Evolutionary conservation across 1,140 invertebrate genomes (phyloP).

Genomic region (Agraylea sexmaculata): DNA sequence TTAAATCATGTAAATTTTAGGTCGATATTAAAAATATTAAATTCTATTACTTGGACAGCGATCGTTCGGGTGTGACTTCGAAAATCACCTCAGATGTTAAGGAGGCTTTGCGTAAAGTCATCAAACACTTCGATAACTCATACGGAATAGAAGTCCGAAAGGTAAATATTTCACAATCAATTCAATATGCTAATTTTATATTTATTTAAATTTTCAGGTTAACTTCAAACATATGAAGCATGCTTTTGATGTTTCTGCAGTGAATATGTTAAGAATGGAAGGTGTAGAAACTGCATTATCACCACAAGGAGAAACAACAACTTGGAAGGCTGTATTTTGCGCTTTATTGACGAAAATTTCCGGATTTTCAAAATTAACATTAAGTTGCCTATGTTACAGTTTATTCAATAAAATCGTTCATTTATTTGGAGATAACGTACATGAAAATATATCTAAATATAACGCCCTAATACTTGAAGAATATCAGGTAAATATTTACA

Average conservation of each 20-base stretch:
- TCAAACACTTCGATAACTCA: conserved; percentile 44
- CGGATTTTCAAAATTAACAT: conserved; percentile 43
- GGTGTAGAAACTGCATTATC: conserved; percentile 49
- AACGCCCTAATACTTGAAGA: conserved; percentile 44
- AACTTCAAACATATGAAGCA: conserved; percentile 47
- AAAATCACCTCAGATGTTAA: conserved; percentile 54
- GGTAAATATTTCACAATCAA: conserved; percentile 30
- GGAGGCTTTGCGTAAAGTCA: conserved; percentile 51
- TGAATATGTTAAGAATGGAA: conserved; percentile 43
- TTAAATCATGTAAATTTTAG: conserved; percentile 24
- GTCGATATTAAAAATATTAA: conserved; percentile 58
- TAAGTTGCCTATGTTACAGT: conserved; percentile 43
- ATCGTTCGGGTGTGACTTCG: conserved; percentile 49
- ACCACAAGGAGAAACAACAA: conserved; percentile 42
- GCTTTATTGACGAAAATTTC: conserved; percentile 43
- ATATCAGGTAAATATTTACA: conserved; percentile 36
- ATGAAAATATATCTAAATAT: conserved; percentile 39
- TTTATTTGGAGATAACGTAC: conserved; percentile 34
- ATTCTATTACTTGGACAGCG: conserved; percentile 69
- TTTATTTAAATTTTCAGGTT: conserved; percentile 34
- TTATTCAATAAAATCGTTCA: conserved; percentile 40
- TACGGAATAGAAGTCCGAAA: conserved; percentile 43
- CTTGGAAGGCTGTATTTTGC: conserved; percentile 41
- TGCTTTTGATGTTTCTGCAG: conserved; percentile 44
- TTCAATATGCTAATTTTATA: conserved; percentile 13